Percentiles rank a stretch among this genome's conserved stretches.
Evolutionary conservation across 2,888 invertebrate species (phyloP).

Genomic region (Macaria notata): DNA sequence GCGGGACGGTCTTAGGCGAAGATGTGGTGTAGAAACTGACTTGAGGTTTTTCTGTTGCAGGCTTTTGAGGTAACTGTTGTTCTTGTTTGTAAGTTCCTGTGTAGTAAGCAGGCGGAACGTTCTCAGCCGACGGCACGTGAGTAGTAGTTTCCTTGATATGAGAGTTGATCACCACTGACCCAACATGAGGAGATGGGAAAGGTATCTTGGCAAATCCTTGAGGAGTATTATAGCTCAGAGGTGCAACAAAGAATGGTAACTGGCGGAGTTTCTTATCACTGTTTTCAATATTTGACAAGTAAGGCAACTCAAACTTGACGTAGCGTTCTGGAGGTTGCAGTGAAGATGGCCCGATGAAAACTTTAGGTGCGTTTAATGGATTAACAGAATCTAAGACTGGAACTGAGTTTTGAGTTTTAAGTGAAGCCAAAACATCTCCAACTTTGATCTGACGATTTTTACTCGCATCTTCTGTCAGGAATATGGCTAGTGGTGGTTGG

Average conservation of each 20-base stretch:
- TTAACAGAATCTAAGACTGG: conserved; percentile 89
- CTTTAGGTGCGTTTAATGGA: conserved; percentile 85
- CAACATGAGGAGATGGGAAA: conserved; percentile 92
- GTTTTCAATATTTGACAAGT: conserved; percentile 88
- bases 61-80: conserved; percentile 41
- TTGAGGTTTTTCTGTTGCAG: conserved; percentile 65
- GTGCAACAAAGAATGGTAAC: conserved; percentile 92
- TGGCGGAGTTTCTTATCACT: conserved; percentile 88
- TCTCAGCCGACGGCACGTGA: conserved; percentile 36
- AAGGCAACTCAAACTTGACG: conserved; percentile 91
- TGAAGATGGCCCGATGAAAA: conserved; percentile 91
- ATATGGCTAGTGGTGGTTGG: conserved; percentile 92
- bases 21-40: conserved; percentile 61
- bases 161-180: conserved; percentile 90
- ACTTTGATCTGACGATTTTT: conserved; percentile 81
- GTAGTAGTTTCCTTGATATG: conserved; percentile 58
- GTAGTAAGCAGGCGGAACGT: conserved; percentile 28
- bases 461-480: conserved; percentile 82
- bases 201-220: conserved; percentile 92
- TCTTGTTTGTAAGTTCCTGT: conserved; percentile 38
- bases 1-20: conserved; percentile 32
- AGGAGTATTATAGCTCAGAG: conserved; percentile 92
- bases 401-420: conserved; percentile 88
- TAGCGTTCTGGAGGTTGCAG: conserved; percentile 87
- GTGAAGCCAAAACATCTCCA: conserved; percentile 85